These are phyloP conservation scores for Sebastes paucispinis DNA, from an alignment of 2,797 vertebrate species.

Conservation along the genomic window DNA sequence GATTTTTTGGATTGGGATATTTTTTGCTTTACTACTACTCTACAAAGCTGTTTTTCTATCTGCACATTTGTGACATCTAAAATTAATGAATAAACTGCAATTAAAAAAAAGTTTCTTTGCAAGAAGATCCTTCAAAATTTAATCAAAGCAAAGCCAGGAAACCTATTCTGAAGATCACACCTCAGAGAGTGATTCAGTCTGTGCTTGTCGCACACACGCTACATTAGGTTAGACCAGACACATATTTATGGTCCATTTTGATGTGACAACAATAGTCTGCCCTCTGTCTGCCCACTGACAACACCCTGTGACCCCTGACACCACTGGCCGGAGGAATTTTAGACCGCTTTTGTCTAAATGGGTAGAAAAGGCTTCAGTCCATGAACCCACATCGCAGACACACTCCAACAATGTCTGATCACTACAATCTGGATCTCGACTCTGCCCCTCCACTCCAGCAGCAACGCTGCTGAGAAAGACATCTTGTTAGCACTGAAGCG, in stretches of 20 bases:
- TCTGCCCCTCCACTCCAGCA: conserved; percentile 11
- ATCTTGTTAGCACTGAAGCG: conserved; percentile 54
- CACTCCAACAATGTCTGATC: conserved; percentile 41
- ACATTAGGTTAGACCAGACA: conserved; percentile 7
- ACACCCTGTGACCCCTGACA: conserved; percentile 11
- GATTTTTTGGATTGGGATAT: neutral
- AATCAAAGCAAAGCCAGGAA: neutral
- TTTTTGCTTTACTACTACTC: neutral
- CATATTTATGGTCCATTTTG: conserved; percentile 29
- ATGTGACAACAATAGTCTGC: conserved; percentile 12
- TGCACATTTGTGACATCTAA: neutral
- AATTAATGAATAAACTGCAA: neutral
- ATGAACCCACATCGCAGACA: conserved; percentile 6
- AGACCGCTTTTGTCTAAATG: conserved; percentile 15
- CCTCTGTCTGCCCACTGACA: conserved; percentile 19
- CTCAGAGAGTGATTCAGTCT: conserved; percentile 15
- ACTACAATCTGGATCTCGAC: conserved; percentile 42
- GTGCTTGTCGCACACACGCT: conserved; percentile 3
- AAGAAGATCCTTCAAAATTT: neutral
- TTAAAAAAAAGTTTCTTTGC: neutral
- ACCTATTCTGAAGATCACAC: conserved; percentile 4
- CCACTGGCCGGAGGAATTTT: conserved; percentile 3
- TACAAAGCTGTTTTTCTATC: neutral
- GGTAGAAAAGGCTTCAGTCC: conserved; percentile 13
- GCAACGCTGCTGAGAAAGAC: conserved; percentile 36